Conservation (phyloP, 1,140 invertebrate genomes). For the Ectropis grisescens region DNA sequence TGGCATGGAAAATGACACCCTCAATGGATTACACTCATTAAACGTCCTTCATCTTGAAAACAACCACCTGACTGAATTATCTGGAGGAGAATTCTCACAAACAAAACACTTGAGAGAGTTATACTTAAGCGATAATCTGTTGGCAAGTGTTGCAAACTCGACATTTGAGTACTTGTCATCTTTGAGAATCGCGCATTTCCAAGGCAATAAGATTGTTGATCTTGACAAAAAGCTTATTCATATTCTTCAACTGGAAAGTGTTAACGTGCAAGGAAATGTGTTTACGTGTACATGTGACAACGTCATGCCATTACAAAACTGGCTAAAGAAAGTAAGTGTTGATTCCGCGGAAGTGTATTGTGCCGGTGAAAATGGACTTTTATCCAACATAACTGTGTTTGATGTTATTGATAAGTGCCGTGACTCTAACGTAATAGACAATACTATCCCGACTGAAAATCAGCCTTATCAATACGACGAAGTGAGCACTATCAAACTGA, state of each 20-base stretch:
- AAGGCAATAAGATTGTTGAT: conserved; percentile 82
- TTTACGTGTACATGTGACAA: conserved; percentile 80
- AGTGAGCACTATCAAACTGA: conserved; percentile 72
- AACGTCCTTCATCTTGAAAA: conserved; percentile 85
- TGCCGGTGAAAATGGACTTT: conserved; percentile 72
- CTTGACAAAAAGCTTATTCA: conserved; percentile 78
- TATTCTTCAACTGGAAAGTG: conserved; percentile 77
- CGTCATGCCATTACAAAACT: conserved; percentile 73
- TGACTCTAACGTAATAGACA: conserved; percentile 79
- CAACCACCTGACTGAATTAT: conserved; percentile 80
- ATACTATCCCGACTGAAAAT: conserved; percentile 77
- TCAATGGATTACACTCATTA: conserved; percentile 83
- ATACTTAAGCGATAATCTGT: conserved; percentile 85
- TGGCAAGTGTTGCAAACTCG: conserved; percentile 79
- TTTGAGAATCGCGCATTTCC: conserved; percentile 81
- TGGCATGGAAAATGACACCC: conserved; percentile 84
- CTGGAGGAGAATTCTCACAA: conserved; percentile 83
- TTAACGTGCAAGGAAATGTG: conserved; percentile 76
- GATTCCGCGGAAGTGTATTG: conserved; percentile 77
- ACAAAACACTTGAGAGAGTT: conserved; percentile 83
- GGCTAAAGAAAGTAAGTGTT: conserved; percentile 78
- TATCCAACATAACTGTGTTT: conserved; percentile 75
- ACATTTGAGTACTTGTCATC: conserved; percentile 81
- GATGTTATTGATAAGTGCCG: conserved; percentile 77
- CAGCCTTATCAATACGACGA: conserved; percentile 66